A percentile compares a stretch with the other conserved stretches of the same genome.
These are phyloP conservation scores for Rhynchonycteris naso DNA, from an alignment of 2,797 vertebrate species.

Conservation along the genomic window DNA sequence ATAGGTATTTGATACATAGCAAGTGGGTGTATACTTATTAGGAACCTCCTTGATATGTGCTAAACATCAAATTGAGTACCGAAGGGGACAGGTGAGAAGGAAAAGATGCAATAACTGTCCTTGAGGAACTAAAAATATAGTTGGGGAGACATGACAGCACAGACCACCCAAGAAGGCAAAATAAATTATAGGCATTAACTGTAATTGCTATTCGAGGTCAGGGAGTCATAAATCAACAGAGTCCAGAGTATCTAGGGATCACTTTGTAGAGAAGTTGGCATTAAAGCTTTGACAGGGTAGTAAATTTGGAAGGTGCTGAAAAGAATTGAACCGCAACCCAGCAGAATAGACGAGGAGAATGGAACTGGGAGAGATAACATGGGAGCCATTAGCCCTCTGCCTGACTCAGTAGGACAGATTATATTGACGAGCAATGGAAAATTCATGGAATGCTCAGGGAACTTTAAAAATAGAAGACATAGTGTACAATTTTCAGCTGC, in stretches of 20 bases:
- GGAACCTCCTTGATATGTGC: not conserved
- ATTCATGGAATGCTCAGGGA: not conserved
- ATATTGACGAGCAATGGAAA: not conserved
- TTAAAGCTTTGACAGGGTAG: slow-evolving; percentile 16
- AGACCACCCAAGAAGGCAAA: not conserved
- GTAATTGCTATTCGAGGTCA: not conserved
- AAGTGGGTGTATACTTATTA: not conserved
- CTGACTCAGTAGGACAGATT: not conserved
- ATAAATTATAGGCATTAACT: not conserved
- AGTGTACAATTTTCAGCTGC: not conserved
- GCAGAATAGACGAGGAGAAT: not conserved
- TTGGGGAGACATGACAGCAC: not conserved
- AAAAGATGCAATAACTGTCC: too few relatives aligned
- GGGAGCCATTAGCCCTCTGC: not conserved
- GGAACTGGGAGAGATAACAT: not conserved
- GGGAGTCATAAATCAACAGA: not conserved
- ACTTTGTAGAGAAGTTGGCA: not conserved
- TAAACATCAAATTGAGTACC: not conserved
- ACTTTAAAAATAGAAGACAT: not conserved
- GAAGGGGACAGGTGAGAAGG: not conserved
- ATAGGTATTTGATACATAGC: not conserved
- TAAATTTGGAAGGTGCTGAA: slow-evolving; percentile 24
- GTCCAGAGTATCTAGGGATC: not conserved
- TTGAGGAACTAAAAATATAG: slow-evolving; percentile 38
- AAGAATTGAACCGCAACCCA: not conserved